Percentiles rank a stretch among this genome's conserved stretches.
phyloP scores from a whole-genome alignment of 2,797 vertebrate species.

The Babyrousa celebensis region DNA sequence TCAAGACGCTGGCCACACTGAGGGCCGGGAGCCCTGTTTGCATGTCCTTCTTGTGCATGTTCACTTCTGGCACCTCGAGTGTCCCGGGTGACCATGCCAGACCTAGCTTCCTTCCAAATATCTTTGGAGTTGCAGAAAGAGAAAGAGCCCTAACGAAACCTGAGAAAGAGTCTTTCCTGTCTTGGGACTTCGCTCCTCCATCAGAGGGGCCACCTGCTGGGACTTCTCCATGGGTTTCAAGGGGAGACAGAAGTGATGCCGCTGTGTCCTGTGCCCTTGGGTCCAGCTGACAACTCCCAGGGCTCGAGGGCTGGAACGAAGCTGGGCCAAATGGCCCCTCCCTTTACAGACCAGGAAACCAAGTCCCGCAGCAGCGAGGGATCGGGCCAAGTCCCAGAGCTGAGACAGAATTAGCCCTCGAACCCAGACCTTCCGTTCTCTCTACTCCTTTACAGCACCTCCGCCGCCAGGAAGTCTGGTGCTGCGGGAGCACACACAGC shows the following conservation, averaged over 20 bases:
- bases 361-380: neutral
- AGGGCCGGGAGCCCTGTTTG: neutral
- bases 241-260: neutral
- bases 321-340: neutral
- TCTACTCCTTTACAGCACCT: conserved; percentile 7
- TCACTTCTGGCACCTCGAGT: neutral
- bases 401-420: neutral
- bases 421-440: conserved; percentile 9
- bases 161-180: conserved; percentile 42
- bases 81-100: neutral
- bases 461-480: neutral
- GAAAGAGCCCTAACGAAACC: neutral
- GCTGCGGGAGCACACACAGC: neutral
- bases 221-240: neutral
- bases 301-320: neutral
- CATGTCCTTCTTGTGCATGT: neutral
- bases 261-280: conserved; percentile 15
- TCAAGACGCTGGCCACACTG: fast-evolving
- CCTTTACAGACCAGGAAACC: conserved; percentile 37
- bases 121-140: conserved; percentile 18
- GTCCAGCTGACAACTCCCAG: neutral
- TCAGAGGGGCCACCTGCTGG: neutral
- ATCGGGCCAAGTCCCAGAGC: neutral
- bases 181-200: neutral
- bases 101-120: conserved; percentile 15